Conservation (phyloP, 1,140 invertebrate species). For the Delia radicum region DNA sequence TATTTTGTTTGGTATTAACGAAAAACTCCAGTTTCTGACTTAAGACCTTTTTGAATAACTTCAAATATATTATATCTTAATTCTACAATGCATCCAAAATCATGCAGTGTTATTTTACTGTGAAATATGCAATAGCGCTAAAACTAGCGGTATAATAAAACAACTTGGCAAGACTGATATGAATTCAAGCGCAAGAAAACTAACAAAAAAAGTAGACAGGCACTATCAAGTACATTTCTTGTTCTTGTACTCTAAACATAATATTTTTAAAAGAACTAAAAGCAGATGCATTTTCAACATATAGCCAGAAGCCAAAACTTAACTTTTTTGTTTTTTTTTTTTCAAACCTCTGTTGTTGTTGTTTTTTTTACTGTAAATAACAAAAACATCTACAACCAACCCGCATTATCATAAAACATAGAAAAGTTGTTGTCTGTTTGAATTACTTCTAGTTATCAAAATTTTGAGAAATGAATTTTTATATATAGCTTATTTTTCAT, state of each 20-base stretch:
- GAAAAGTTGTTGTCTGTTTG: background rate
- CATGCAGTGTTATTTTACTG: too few species aligned
- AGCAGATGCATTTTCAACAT: background rate
- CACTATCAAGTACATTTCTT: background rate
- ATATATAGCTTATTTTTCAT: background rate
- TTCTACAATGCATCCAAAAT: too few species aligned
- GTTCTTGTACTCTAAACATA: background rate
- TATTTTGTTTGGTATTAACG: too few species aligned
- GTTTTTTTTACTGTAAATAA: background rate
- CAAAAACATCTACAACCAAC: background rate
- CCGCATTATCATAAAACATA: background rate
- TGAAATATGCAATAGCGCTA: too few species aligned
- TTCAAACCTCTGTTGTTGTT: background rate
- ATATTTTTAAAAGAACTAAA: background rate
- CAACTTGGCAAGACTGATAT: too few species aligned
- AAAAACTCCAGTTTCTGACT: too few species aligned
- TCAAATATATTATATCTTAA: too few species aligned
- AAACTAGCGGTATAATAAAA: too few species aligned
- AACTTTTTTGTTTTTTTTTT: background rate
- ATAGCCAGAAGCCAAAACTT: background rate
- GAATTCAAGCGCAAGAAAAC: background rate
- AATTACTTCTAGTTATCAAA: background rate
- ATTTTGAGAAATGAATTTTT: conserved; percentile 1
- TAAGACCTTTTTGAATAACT: too few species aligned
- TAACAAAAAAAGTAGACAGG: background rate